These are phyloP conservation scores for Melanotaenia parkinsoni DNA, from an alignment of 2,797 vertebrate species.

Conservation along the genomic window DNA sequence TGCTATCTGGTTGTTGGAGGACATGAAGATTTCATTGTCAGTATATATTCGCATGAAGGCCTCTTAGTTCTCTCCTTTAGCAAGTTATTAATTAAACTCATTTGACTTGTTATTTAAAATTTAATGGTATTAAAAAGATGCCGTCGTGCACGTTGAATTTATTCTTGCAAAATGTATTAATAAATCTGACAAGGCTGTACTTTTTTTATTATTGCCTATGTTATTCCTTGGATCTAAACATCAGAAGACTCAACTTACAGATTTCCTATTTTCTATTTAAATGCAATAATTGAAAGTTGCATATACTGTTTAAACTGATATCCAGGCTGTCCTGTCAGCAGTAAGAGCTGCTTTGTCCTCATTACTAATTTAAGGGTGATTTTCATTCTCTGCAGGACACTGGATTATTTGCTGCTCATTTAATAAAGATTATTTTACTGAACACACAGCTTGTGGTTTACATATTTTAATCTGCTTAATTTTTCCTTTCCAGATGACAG, in stretches of 20 bases:
- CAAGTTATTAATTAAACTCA: background rate
- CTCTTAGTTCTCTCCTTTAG: background rate
- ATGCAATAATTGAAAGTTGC: background rate
- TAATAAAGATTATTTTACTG: background rate
- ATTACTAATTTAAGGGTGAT: background rate
- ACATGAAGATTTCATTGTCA: background rate
- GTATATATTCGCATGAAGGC: background rate
- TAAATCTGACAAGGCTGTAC: background rate
- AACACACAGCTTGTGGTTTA: background rate
- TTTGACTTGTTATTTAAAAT: background rate
- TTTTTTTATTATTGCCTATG: background rate
- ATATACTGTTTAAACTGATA: background rate
- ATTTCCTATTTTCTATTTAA: background rate
- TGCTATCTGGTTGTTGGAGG: background rate
- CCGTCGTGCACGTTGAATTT: background rate
- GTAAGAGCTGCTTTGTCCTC: too few relatives aligned
- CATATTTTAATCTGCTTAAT: background rate
- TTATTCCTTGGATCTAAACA: background rate
- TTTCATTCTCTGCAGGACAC: background rate
- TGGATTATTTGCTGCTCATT: background rate
- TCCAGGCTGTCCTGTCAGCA: background rate
- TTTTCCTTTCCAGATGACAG: background rate
- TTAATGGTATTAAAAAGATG: background rate
- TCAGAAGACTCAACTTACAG: background rate
- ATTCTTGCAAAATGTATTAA: background rate